phyloP scores from a whole-genome alignment of 2,888 invertebrate genomes.

The Platynereis dumerilii region DNA sequence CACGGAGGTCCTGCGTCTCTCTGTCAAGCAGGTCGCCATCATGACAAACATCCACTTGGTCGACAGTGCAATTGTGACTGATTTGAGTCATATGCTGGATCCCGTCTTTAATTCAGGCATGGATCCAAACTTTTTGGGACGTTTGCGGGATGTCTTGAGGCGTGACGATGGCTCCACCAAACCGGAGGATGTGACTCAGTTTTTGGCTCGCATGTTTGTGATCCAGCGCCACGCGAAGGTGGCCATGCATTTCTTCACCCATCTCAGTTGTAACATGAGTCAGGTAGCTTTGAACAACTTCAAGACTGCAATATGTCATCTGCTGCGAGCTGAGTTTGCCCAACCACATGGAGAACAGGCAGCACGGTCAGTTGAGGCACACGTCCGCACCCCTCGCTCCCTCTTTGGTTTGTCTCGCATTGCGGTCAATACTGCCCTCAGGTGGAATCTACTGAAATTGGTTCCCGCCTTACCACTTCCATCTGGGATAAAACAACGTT shows the following conservation, averaged over 20 bases:
- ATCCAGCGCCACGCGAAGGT: slow-evolving; percentile 3
- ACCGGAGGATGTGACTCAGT: slow-evolving; percentile 15
- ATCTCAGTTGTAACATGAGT: slow-evolving; percentile 5
- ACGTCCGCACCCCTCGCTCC: background rate
- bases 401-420: slow-evolving; percentile 10
- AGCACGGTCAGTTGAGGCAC: background rate
- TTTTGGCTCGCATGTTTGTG: slow-evolving; percentile 14
- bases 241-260: slow-evolving; percentile 9
- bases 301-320: slow-evolving; percentile 3
- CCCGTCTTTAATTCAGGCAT: slow-evolving; percentile 12
- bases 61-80: background rate
- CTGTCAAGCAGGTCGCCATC: slow-evolving; percentile 20
- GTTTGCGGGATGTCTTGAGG: background rate
- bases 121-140: slow-evolving; percentile 13
- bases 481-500: background rate
- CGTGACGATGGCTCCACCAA: slow-evolving; percentile 9
- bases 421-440: slow-evolving; percentile 12
- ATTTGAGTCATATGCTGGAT: slow-evolving; percentile 3
- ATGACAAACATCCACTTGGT: slow-evolving; percentile 17
- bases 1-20: slow-evolving; percentile 8
- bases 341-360: background rate
- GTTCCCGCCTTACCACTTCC: background rate
- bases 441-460: slow-evolving; percentile 6
- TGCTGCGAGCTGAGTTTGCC: slow-evolving; percentile 8
- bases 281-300: slow-evolving; percentile 10